Conservation (phyloP, 2,888 invertebrate genomes). For the Drosophila diplacantha region DNA sequence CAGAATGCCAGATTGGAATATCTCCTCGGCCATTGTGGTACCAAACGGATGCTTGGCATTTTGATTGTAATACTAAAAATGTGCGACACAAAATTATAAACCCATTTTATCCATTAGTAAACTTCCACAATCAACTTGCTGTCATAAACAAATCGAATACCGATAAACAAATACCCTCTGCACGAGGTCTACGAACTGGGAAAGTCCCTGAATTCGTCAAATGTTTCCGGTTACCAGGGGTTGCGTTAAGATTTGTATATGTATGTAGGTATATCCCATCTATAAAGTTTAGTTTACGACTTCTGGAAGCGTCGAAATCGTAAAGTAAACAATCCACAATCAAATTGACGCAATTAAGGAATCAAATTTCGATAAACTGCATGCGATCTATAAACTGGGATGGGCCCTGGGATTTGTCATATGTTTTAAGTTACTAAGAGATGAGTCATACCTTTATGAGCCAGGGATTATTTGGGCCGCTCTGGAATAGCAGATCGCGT, state of each 20-base stretch:
- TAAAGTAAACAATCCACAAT: not conserved
- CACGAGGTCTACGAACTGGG: not conserved
- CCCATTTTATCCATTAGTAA: not conserved
- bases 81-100: not conserved
- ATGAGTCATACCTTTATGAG: constrained; percentile 79
- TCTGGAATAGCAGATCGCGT: constrained; percentile 92
- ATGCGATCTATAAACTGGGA: constrained; percentile 16
- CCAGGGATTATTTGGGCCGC: constrained; percentile 85
- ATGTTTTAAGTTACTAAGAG: no score
- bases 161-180: not conserved
- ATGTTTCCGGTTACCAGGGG: not conserved
- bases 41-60: constrained; percentile 81
- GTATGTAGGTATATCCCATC: not conserved
- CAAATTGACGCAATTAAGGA: constrained; percentile 17
- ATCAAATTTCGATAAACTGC: constrained; percentile 14
- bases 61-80: constrained; percentile 77
- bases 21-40: constrained; percentile 80
- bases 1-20: constrained; percentile 82
- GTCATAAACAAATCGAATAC: not conserved
- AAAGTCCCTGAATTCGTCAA: not conserved
- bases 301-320: not conserved
- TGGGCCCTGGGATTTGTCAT: not conserved
- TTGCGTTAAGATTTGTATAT: not conserved
- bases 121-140: not conserved
- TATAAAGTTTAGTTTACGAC: not conserved